phyloP scores from a whole-genome alignment of 2,797 vertebrate species.

The Hybognathus amarus region DNA sequence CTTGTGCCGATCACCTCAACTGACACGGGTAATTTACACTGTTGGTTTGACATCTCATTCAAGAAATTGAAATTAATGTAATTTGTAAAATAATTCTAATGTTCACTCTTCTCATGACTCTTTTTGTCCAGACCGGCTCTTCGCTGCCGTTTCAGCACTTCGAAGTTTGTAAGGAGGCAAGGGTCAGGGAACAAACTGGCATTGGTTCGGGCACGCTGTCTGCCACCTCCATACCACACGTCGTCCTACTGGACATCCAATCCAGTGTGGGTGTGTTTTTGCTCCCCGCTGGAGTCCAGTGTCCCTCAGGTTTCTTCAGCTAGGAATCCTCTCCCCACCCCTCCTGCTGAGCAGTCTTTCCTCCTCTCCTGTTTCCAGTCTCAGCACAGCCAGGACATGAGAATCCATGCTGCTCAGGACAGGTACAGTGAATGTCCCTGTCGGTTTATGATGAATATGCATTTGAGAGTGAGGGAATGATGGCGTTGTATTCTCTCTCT shows the following conservation, averaged over 20 bases:
- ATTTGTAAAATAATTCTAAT: not conserved
- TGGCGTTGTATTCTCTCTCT: conserved; percentile 1
- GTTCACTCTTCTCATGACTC: not conserved
- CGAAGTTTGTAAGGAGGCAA: conserved; percentile 79
- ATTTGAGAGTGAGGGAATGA: not conserved
- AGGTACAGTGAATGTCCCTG: conserved; percentile 65
- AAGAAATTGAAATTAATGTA: not conserved
- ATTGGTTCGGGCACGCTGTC: conserved; percentile 77
- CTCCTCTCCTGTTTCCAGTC: conserved; percentile 80
- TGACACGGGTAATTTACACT: conserved; percentile 70
- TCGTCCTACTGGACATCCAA: conserved; percentile 81
- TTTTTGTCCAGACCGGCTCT: conserved; percentile 74
- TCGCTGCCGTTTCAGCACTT: conserved; percentile 82
- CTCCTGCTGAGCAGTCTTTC: conserved; percentile 71
- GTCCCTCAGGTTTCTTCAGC: conserved; percentile 42
- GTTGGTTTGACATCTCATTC: not conserved
- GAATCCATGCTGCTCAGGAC: conserved; percentile 74
- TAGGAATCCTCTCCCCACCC: conserved; percentile 68
- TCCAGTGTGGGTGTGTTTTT: conserved; percentile 81
- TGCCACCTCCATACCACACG: conserved; percentile 70
- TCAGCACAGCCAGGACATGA: conserved; percentile 75
- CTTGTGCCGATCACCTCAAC: conserved; percentile 70
- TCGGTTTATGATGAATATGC: not conserved
- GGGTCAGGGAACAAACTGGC: conserved; percentile 79
- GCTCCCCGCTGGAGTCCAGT: conserved; percentile 74